These are phyloP conservation scores for Cavia aperea DNA, from an alignment of 2,113 vertebrate species.

Conservation along the genomic window DNA sequence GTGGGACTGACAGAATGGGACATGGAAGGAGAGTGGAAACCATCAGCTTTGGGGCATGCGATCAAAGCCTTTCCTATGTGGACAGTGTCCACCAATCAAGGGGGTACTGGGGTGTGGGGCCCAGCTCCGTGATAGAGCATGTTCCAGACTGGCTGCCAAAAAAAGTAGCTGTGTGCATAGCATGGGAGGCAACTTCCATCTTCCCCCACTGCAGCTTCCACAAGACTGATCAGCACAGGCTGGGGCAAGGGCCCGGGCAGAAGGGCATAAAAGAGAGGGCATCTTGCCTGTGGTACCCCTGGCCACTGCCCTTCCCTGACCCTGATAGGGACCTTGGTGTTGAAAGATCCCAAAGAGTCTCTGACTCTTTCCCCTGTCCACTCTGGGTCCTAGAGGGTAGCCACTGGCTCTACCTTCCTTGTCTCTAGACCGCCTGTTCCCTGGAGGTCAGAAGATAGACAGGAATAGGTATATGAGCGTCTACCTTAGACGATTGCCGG, in stretches of 20 bases:
- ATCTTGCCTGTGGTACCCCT: fast-evolving
- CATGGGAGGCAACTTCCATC: background rate
- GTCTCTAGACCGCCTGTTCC: background rate
- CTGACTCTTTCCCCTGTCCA: fast-evolving
- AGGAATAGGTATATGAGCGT: fast-evolving
- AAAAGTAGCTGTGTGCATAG: background rate
- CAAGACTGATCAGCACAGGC: background rate
- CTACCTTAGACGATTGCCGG: background rate
- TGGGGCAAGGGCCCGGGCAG: background rate
- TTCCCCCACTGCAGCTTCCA: background rate
- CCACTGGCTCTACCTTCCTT: background rate
- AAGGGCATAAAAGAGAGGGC: background rate
- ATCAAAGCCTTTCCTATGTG: slow-evolving; percentile 10
- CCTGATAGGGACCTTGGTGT: too few species aligned
- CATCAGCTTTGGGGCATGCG: background rate
- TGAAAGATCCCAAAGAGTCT: background rate
- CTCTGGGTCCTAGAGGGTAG: background rate
- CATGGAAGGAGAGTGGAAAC: background rate
- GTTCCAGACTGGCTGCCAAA: slow-evolving; percentile 2
- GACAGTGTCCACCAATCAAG: background rate
- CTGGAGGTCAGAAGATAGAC: background rate
- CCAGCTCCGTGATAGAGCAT: background rate
- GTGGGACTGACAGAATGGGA: background rate
- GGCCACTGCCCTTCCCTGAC: background rate
- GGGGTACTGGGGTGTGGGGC: background rate